A percentile compares a stretch with the other conserved stretches of the same genome.
These are phyloP conservation scores for Pantherophis guttatus DNA, from an alignment of 2,113 vertebrate genomes.

Conservation along the genomic window DNA sequence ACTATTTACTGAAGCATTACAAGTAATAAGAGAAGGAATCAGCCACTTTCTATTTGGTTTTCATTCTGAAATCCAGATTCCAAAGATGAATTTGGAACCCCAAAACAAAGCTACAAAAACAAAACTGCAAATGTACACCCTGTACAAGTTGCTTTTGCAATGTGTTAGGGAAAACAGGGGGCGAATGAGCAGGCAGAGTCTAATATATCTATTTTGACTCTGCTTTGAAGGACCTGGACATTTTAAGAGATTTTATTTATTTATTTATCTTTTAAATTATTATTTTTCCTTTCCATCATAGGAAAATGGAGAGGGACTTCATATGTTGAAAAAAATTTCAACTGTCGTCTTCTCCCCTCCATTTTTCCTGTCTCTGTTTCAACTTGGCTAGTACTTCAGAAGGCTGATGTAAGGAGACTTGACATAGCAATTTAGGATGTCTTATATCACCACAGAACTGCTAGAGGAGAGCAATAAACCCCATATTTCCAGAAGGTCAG, in stretches of 20 bases:
- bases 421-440: neutral
- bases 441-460: neutral
- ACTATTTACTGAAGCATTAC: conserved; percentile 9
- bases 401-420: neutral
- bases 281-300: neutral
- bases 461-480: neutral
- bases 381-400: neutral
- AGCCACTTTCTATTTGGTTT: neutral
- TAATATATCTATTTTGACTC: neutral
- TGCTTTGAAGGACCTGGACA: neutral
- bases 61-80: neutral
- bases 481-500: neutral
- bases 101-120: neutral
- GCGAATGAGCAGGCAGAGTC: neutral
- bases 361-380: neutral
- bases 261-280: neutral
- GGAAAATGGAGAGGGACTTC: neutral
- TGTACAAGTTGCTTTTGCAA: neutral
- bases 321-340: neutral
- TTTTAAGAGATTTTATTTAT: neutral
- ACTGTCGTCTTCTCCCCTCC: neutral
- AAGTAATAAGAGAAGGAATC: neutral
- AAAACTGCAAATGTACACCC: neutral
- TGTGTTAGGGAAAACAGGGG: neutral
- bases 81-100: neutral